phyloP scores from a whole-genome alignment of 2,797 vertebrate species.

The Phalanger gymnotis region DNA sequence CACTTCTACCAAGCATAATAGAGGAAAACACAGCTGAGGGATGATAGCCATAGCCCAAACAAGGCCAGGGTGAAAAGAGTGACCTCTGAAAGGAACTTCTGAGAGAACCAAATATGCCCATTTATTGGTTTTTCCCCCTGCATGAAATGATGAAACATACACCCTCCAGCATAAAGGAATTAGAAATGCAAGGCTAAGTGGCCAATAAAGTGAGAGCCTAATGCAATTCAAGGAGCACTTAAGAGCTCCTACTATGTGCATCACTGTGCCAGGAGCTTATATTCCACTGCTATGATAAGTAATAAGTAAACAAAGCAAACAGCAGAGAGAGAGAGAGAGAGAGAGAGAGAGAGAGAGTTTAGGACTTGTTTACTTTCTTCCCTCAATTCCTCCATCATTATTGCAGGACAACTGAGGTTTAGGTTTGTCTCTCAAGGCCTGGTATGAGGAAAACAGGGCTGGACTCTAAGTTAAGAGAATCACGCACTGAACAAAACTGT shows the following conservation, averaged over 20 bases:
- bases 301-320: background rate
- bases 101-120: background rate
- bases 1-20: background rate
- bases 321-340: background rate
- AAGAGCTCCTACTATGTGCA: background rate
- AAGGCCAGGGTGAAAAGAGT: background rate
- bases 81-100: background rate
- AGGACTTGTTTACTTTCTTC: background rate
- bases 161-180: background rate
- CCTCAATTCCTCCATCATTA: background rate
- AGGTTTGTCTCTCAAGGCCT: background rate
- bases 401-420: background rate
- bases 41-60: background rate
- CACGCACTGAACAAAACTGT: background rate
- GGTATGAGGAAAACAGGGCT: background rate
- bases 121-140: background rate
- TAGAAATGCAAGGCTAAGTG: background rate
- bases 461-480: background rate
- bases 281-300: background rate
- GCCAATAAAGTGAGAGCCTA: background rate
- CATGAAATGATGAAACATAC: background rate
- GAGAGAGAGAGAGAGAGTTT: background rate
- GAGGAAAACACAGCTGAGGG: slow-evolving; percentile 27
- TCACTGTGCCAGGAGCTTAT: background rate
- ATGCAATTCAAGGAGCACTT: background rate